Conservation (phyloP, 2,888 invertebrate genomes). For the Anaspis maculata region DNA sequence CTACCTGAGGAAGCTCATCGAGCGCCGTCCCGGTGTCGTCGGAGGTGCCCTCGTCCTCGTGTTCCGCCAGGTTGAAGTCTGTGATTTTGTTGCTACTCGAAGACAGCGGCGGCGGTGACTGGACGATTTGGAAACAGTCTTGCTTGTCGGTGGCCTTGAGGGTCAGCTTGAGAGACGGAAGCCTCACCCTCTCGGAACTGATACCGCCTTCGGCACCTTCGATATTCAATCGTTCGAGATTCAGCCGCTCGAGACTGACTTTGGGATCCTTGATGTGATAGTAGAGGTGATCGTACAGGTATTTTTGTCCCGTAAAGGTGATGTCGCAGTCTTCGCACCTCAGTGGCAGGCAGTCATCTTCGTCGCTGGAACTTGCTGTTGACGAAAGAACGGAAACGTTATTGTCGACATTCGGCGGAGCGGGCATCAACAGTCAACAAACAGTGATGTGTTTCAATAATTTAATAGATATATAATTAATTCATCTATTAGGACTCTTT, state of each 20-base stretch:
- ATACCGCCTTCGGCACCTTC: too few relatives aligned
- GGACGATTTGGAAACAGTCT: slow-evolving; percentile 35
- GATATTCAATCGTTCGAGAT: too few relatives aligned
- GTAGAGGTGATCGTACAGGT: slow-evolving; percentile 47
- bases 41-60: slow-evolving; percentile 13
- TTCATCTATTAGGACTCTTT: too few relatives aligned
- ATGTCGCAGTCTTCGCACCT: slow-evolving; percentile 48
- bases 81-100: slow-evolving; percentile 3
- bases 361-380: too few relatives aligned
- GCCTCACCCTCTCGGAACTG: slow-evolving; percentile 43
- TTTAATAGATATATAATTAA: too few relatives aligned
- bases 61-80: neutral
- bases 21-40: slow-evolving; percentile 6
- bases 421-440: too few relatives aligned
- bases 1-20: slow-evolving; percentile 2
- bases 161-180: slow-evolving; percentile 45
- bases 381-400: too few relatives aligned
- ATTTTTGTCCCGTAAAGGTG: slow-evolving; percentile 44
- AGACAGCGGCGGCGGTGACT: slow-evolving; percentile 21
- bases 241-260: slow-evolving; percentile 44
- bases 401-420: too few relatives aligned
- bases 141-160: slow-evolving; percentile 33
- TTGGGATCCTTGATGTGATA: slow-evolving; percentile 50
- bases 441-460: too few relatives aligned
- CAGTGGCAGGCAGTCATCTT: too few relatives aligned